Evolutionary conservation across 2,888 invertebrate genomes (phyloP).

Genomic region (Prosopocoilus inquinatus): DNA sequence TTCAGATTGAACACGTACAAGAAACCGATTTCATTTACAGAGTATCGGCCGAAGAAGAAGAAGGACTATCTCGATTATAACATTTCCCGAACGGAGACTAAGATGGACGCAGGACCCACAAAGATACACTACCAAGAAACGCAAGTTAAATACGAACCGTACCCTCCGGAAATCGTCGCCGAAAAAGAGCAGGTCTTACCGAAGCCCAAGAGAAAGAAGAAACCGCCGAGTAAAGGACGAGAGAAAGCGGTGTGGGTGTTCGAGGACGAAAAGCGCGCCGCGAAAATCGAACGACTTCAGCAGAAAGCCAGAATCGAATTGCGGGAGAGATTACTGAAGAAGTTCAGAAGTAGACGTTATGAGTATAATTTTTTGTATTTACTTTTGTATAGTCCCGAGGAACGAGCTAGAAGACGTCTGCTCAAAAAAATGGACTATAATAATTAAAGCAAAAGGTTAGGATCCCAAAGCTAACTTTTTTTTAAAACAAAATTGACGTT

Average conservation of each 20-base stretch:
- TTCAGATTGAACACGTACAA: conserved; percentile 25
- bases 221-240: background rate
- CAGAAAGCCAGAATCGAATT: background rate
- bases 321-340: background rate
- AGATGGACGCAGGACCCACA: conserved; percentile 32
- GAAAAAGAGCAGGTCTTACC: conserved; percentile 5
- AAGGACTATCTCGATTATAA: conserved; percentile 35
- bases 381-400: no score
- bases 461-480: no score
- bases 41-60: conserved; percentile 26
- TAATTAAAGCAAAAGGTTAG: no score
- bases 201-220: background rate
- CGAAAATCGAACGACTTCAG: background rate
- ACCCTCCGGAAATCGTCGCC: conserved; percentile 26
- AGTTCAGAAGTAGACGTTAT: no score
- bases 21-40: conserved; percentile 26
- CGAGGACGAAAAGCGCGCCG: background rate
- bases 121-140: conserved; percentile 36
- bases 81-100: conserved; percentile 37
- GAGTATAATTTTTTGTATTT: no score
- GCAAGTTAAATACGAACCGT: conserved; percentile 32
- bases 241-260: background rate
- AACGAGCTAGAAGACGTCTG: no score
- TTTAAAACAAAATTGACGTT: no score
- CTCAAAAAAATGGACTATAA: no score